These are phyloP conservation scores for Hanleya hanleyi DNA, from an alignment of 2,888 invertebrate species.

Conservation along the genomic window DNA sequence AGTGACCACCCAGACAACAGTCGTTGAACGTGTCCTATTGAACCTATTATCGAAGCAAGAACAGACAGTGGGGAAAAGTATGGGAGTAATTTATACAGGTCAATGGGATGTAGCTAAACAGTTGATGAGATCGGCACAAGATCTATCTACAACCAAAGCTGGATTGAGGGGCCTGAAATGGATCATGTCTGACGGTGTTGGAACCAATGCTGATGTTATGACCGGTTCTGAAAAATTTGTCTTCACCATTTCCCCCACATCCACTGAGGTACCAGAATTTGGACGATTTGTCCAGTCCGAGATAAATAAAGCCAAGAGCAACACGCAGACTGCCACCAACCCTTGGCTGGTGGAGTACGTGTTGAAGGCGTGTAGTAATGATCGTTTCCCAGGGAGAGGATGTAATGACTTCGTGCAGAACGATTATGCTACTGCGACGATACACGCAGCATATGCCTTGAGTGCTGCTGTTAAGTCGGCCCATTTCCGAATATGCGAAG, in stretches of 20 bases:
- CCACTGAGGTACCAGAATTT: neutral
- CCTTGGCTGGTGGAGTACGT: neutral
- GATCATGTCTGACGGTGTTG: neutral
- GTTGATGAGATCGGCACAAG: no score
- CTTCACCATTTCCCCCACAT: neutral
- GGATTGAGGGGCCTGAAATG: neutral
- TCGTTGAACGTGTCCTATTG: neutral
- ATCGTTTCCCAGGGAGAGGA: neutral
- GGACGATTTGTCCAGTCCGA: neutral
- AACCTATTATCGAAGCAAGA: neutral
- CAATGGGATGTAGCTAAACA: neutral
- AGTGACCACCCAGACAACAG: no score
- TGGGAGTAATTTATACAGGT: neutral
- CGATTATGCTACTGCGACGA: neutral
- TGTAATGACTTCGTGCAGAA: neutral
- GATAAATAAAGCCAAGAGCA: neutral
- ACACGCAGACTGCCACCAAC: neutral
- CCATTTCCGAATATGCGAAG: neutral
- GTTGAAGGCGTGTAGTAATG: neutral
- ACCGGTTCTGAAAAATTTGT: neutral
- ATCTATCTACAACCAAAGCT: neutral
- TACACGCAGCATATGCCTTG: neutral
- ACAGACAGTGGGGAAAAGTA: neutral
- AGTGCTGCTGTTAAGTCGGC: neutral
- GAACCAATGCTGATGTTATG: neutral